Evolutionary conservation across 2,797 vertebrate species (phyloP).

Genomic region (Lagorchestes hirsutus): DNA sequence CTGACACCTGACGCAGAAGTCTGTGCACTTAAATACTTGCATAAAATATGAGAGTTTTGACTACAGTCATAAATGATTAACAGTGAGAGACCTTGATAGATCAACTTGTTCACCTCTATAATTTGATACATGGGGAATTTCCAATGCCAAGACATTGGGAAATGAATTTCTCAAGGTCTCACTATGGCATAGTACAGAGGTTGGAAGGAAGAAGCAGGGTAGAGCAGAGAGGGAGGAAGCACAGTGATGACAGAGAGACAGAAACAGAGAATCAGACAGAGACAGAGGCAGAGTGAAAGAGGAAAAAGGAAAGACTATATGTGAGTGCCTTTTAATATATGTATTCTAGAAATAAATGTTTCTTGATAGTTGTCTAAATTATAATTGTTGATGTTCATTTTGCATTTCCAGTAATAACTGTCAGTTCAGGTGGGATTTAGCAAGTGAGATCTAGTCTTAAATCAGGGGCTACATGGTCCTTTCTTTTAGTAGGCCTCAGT

Average conservation of each 20-base stretch:
- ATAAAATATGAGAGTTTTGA: neutral
- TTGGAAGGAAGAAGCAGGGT: neutral
- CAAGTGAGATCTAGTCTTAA: neutral
- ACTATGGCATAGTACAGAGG: neutral
- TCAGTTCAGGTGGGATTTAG: neutral
- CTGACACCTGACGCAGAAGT: neutral
- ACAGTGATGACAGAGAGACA: neutral
- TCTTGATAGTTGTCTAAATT: neutral
- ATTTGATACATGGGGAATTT: neutral
- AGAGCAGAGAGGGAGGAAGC: neutral
- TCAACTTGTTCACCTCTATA: neutral
- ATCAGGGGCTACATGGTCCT: neutral
- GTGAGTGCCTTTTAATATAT: neutral
- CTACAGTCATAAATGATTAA: neutral
- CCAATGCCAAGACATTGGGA: neutral
- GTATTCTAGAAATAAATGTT: neutral
- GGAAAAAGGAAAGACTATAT: neutral
- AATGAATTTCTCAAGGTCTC: neutral
- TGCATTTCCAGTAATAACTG: neutral
- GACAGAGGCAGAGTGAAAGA: neutral
- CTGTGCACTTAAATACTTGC: neutral
- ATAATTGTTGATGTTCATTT: neutral
- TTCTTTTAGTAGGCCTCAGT: neutral
- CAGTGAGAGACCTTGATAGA: neutral
- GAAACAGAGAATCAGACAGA: neutral